These are phyloP conservation scores for Tauraco erythrolophus DNA, from an alignment of 2,113 vertebrate genomes.

Conservation along the genomic window DNA sequence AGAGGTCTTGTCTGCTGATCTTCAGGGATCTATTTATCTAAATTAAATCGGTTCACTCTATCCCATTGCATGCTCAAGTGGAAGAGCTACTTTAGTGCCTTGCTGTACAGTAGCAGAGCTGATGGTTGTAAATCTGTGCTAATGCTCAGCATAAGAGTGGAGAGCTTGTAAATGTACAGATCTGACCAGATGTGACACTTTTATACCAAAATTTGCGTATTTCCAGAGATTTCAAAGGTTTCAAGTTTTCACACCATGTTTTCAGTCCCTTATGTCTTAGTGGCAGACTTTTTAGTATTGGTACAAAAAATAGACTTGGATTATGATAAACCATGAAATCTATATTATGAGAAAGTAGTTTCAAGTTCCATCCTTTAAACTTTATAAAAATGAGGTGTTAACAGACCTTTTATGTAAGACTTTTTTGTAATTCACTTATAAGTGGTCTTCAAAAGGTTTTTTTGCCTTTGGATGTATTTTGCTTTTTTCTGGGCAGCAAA, in stretches of 20 bases:
- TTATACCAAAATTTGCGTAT: background rate
- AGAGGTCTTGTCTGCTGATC: background rate
- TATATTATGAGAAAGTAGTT: background rate
- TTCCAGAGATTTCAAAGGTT: background rate
- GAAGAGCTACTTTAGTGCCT: background rate
- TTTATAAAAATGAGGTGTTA: background rate
- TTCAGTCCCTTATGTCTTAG: background rate
- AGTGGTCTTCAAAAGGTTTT: background rate
- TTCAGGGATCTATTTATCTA: background rate
- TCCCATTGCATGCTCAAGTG: background rate
- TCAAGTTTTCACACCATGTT: background rate
- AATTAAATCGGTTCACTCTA: background rate
- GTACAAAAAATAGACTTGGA: background rate
- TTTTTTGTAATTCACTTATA: background rate
- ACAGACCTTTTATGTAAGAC: background rate
- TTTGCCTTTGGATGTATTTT: background rate
- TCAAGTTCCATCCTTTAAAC: background rate
- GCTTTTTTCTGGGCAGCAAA: background rate
- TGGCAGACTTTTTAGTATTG: background rate
- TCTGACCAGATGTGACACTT: background rate
- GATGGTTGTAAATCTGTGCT: background rate
- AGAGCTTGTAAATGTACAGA: background rate
- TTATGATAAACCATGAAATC: background rate
- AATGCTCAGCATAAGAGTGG: background rate
- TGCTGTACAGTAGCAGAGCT: background rate